Evolutionary conservation across 1,140 invertebrate genomes (phyloP).

Genomic region (Drosophila gunungcola): DNA sequence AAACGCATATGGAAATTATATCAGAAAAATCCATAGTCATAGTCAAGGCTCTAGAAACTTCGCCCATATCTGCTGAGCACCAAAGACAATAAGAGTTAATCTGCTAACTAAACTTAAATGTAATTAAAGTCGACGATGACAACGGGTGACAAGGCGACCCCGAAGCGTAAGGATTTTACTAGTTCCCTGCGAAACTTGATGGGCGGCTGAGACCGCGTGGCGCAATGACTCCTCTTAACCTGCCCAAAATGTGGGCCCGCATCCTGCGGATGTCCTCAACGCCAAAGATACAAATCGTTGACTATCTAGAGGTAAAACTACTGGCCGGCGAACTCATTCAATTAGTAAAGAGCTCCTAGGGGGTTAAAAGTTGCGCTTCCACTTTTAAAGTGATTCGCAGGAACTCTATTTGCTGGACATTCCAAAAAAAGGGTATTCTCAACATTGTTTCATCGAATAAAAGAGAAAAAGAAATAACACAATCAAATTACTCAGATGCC

Average conservation of each 20-base stretch:
- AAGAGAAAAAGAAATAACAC: constrained; percentile 2
- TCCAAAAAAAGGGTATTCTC: neutral
- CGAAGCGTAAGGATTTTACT: constrained; percentile 67
- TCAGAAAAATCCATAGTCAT: neutral
- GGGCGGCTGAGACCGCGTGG: constrained; percentile 62
- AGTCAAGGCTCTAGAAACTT: constrained; percentile 12
- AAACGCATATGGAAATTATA: constrained; percentile 9
- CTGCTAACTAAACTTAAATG: constrained; percentile 40
- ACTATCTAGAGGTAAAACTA: constrained; percentile 85
- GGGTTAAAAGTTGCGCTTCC: constrained; percentile 5
- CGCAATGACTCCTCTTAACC: constrained; percentile 84
- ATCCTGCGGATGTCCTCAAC: constrained; percentile 85
- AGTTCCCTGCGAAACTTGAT: constrained; percentile 72
- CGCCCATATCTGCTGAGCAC: neutral
- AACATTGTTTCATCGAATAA: neutral
- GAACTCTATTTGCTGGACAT: constrained; percentile 12
- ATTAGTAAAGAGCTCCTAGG: constrained; percentile 12
- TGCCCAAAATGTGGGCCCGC: constrained; percentile 87
- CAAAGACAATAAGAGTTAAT: constrained; percentile 24
- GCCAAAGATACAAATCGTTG: constrained; percentile 85
- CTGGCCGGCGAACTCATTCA: constrained; percentile 2
- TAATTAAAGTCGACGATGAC: constrained; percentile 49
- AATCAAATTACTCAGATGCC: constrained; percentile 9
- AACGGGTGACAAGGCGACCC: constrained; percentile 37
- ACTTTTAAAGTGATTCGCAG: neutral